Conservation (phyloP, 2,113 vertebrate species). For the Probosciger aterrimus region DNA sequence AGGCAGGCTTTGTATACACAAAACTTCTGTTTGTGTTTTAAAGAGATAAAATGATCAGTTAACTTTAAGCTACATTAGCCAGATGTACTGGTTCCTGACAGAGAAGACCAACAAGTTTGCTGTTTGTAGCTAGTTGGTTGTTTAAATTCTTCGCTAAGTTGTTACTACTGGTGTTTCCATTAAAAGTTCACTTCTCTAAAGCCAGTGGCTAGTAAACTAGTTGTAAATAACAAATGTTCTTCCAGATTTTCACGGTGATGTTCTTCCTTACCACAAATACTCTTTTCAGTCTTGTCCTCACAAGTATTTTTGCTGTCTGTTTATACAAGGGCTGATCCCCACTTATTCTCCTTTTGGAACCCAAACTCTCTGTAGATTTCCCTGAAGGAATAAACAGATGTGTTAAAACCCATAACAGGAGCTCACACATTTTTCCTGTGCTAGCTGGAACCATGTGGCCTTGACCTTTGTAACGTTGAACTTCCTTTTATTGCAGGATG, state of each 20-base stretch:
- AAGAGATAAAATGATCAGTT: background rate
- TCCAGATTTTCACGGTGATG: background rate
- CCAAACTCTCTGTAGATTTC: background rate
- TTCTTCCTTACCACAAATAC: background rate
- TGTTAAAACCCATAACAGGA: background rate
- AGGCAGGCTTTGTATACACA: background rate
- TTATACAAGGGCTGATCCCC: background rate
- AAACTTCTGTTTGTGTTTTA: background rate
- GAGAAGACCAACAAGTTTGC: background rate
- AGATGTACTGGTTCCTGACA: background rate
- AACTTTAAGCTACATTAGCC: background rate
- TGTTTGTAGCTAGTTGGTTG: background rate
- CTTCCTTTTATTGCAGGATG: constrained; percentile 61
- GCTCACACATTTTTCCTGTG: background rate
- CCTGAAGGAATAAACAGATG: background rate
- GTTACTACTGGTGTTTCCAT: background rate
- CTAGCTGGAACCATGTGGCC: background rate
- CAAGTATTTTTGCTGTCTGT: background rate
- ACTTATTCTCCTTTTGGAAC: background rate
- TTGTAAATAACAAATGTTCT: background rate
- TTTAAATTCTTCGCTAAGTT: background rate
- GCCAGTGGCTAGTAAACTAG: background rate
- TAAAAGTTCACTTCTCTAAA: background rate
- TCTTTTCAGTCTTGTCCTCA: background rate
- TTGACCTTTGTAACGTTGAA: constrained; percentile 63